These are phyloP conservation scores for Phenganax marumi DNA, from an alignment of 92 coral and sea anemone genomes.

Conservation along the genomic window DNA sequence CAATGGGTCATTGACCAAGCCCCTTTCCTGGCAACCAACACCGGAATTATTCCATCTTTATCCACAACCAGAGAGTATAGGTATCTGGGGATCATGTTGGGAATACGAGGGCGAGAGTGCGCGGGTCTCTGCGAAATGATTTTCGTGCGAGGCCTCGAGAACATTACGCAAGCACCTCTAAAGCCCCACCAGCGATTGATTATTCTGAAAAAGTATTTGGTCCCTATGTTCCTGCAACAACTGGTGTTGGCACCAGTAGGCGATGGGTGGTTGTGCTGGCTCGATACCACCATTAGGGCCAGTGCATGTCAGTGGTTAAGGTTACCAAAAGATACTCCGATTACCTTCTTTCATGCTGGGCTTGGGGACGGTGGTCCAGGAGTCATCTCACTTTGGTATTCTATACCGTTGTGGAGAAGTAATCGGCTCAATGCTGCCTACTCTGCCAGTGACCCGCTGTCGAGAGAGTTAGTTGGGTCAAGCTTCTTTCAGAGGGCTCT, in stretches of 20 bases:
- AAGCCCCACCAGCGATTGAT: conserved; percentile 48
- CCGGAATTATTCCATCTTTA: conserved; percentile 17
- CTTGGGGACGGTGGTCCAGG: not conserved
- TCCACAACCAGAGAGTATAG: not conserved
- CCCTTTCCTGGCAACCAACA: not conserved
- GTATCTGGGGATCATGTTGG: conserved; percentile 31
- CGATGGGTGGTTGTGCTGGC: conserved; percentile 30
- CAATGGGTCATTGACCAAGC: conserved; percentile 16
- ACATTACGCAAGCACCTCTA: conserved; percentile 42
- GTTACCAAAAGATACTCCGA: conserved; percentile 42
- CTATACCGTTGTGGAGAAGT: conserved; percentile 16
- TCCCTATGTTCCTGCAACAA: conserved; percentile 29
- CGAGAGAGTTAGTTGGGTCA: conserved; percentile 1
- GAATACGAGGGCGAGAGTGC: not conserved
- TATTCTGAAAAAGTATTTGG: not conserved
- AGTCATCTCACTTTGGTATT: conserved; percentile 5
- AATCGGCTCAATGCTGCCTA: conserved; percentile 6
- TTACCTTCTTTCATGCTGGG: conserved; percentile 21
- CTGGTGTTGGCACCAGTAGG: conserved; percentile 13
- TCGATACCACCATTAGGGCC: conserved; percentile 21
- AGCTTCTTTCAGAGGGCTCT: conserved; percentile 1
- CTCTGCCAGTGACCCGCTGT: conserved; percentile 1
- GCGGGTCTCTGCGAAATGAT: not conserved
- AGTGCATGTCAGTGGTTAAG: conserved; percentile 40
- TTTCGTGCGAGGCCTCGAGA: not conserved